Conservation (phyloP, 2,888 invertebrate genomes). For the Sympetrum striolatum region DNA sequence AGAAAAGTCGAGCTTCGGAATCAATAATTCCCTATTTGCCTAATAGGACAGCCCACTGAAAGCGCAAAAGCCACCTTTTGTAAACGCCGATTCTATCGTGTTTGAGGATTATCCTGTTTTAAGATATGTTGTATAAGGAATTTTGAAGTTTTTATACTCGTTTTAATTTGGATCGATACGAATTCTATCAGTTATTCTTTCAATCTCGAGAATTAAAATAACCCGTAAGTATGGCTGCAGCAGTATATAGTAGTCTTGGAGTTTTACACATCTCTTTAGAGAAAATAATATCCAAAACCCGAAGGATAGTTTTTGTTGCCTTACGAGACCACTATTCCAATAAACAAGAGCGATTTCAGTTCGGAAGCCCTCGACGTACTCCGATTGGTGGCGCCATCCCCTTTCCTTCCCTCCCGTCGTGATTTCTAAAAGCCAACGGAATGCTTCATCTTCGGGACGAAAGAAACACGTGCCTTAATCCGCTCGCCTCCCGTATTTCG, state of each 20-base stretch:
- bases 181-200: background rate
- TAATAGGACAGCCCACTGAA: too few species aligned
- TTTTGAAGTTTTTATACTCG: too few species aligned
- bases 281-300: background rate
- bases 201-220: background rate
- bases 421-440: background rate
- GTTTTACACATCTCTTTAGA: background rate
- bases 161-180: too few species aligned
- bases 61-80: too few species aligned
- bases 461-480: too few species aligned
- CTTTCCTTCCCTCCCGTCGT: background rate
- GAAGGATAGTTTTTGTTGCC: background rate
- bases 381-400: slow-evolving; percentile 1
- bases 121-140: too few species aligned
- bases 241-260: background rate
- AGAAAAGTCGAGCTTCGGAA: too few species aligned
- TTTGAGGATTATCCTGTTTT: too few species aligned
- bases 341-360: background rate
- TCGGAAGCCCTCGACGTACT: slow-evolving; percentile 27
- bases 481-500: too few species aligned
- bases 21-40: too few species aligned
- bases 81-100: too few species aligned
- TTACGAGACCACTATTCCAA: background rate
- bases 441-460: background rate
- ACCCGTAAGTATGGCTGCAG: background rate